Conservation (phyloP, 2,797 vertebrate species). For the Vipera ursinii region DNA sequence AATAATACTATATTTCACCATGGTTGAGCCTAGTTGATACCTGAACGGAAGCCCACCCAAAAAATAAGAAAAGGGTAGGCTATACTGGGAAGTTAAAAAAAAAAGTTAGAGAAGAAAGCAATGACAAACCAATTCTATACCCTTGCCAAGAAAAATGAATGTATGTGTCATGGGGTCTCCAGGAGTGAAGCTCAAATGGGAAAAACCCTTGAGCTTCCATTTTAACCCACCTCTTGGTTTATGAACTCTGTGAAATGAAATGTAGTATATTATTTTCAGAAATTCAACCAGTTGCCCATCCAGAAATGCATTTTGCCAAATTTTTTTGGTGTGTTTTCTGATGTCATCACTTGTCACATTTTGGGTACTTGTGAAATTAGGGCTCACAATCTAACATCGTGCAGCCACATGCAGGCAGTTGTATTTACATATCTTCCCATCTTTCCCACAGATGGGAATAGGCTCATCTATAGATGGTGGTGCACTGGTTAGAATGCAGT, state of each 20-base stretch:
- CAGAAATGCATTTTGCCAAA: neutral
- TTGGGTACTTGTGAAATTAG: neutral
- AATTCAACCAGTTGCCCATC: neutral
- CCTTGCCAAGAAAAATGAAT: neutral
- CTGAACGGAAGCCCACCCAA: neutral
- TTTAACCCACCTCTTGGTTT: neutral
- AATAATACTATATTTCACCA: neutral
- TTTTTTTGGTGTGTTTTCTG: neutral
- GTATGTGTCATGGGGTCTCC: neutral
- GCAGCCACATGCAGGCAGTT: neutral
- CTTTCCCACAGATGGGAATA: neutral
- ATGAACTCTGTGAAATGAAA: neutral
- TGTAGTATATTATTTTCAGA: neutral
- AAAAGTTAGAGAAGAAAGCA: neutral
- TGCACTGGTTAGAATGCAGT: neutral
- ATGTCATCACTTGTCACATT: neutral
- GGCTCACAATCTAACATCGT: neutral
- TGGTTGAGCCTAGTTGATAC: neutral
- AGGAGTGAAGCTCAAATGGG: neutral
- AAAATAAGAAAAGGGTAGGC: neutral
- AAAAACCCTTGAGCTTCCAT: neutral
- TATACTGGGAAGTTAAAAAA: neutral
- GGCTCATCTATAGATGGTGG: neutral
- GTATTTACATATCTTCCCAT: neutral
- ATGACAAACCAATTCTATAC: neutral